phyloP scores from a whole-genome alignment of 2,888 invertebrate species.

The Ditula angustiorana region DNA sequence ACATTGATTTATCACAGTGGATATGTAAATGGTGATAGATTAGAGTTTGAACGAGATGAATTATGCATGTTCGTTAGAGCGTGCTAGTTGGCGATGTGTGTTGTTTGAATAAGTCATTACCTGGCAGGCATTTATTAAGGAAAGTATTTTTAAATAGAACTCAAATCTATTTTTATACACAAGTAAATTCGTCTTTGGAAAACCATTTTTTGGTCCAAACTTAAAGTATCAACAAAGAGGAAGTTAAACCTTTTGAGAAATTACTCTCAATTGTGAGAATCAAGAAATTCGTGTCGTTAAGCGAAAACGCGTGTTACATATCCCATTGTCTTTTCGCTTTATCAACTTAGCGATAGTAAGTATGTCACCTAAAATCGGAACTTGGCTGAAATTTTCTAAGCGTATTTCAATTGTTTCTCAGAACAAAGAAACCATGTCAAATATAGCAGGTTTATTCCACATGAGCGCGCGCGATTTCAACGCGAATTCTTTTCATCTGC shows the following conservation, averaged over 20 bases:
- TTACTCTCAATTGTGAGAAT: neutral
- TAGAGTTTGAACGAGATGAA: constrained; percentile 22
- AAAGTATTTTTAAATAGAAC: neutral
- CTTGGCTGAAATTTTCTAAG: constrained; percentile 16
- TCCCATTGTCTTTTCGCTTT: constrained; percentile 2
- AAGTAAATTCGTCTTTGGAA: too few relatives aligned
- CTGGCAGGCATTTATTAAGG: constrained; percentile 2
- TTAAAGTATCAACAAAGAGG: neutral
- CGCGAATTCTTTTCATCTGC: constrained; percentile 42
- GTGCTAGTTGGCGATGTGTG: constrained; percentile 14
- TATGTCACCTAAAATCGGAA: constrained; percentile 29
- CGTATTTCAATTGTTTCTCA: constrained; percentile 34
- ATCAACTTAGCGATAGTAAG: constrained; percentile 9
- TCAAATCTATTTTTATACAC: neutral
- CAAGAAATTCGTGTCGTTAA: neutral
- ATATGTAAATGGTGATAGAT: constrained; percentile 30
- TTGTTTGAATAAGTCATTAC: constrained; percentile 14
- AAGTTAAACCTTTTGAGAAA: neutral
- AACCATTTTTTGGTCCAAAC: neutral
- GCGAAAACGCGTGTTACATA: constrained; percentile 1
- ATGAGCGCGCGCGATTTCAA: constrained; percentile 37
- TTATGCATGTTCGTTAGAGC: constrained; percentile 26
- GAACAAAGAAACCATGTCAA: constrained; percentile 42
- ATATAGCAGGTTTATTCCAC: constrained; percentile 37
- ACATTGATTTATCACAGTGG: constrained; percentile 5